A percentile compares a stretch with the other conserved stretches of the same genome.
These are phyloP conservation scores for Heliconius sara DNA, from an alignment of 2,888 invertebrate genomes.

Conservation along the genomic window DNA sequence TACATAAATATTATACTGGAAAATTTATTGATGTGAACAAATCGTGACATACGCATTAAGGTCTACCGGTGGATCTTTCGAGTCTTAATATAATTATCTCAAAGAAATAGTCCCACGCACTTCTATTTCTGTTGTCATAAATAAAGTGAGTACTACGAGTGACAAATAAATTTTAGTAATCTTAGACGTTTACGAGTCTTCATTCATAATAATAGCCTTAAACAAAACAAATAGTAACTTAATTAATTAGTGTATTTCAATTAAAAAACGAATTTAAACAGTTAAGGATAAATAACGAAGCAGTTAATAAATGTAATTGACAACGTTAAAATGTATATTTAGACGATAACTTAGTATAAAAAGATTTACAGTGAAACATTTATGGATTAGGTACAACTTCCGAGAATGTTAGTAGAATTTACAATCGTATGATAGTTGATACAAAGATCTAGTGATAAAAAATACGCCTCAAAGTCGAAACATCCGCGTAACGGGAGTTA, in stretches of 20 bases:
- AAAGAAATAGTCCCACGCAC: slow-evolving; percentile 42
- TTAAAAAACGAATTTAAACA: neutral
- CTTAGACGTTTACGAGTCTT: slow-evolving; percentile 35
- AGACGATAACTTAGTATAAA: neutral
- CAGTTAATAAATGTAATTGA: neutral
- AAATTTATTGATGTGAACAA: slow-evolving; percentile 24
- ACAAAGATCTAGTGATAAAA: slow-evolving; percentile 31
- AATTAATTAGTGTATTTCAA: neutral
- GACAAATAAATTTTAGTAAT: slow-evolving; percentile 38
- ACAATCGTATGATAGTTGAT: slow-evolving; percentile 8
- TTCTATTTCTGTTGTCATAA: slow-evolving; percentile 39
- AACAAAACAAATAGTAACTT: neutral
- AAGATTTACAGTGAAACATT: neutral
- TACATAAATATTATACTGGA: slow-evolving; percentile 25
- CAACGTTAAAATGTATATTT: neutral
- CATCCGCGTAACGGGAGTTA: slow-evolving; percentile 54
- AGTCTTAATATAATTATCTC: slow-evolving; percentile 29
- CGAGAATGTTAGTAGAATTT: slow-evolving; percentile 29
- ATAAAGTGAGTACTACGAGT: slow-evolving; percentile 41
- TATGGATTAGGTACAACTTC: slow-evolving; percentile 30
- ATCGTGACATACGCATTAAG: slow-evolving; percentile 38
- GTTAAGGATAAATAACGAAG: neutral
- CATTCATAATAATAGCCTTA: slow-evolving; percentile 22
- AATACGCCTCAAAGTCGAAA: slow-evolving; percentile 29
- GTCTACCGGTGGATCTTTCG: slow-evolving; percentile 27